These are phyloP conservation scores for Hydraecia micacea DNA, from an alignment of 2,888 invertebrate species.

Conservation along the genomic window DNA sequence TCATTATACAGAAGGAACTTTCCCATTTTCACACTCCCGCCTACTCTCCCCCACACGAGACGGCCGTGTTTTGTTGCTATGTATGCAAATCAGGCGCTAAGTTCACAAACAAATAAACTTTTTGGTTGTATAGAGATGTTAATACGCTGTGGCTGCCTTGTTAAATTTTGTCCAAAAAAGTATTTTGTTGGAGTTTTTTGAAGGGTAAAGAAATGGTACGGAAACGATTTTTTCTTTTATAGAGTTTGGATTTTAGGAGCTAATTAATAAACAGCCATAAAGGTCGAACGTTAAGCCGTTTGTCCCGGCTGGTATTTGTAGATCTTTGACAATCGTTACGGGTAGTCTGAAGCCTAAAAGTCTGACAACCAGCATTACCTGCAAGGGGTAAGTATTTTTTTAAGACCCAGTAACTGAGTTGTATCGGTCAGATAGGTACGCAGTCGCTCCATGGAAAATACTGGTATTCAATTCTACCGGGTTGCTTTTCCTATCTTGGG, in stretches of 20 bases:
- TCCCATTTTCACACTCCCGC: slow-evolving; percentile 82
- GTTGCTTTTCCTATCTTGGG: no score
- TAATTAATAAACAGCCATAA: not conserved
- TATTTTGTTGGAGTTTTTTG: slow-evolving; percentile 63
- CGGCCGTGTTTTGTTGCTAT: slow-evolving; percentile 80
- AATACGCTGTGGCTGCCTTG: slow-evolving; percentile 72
- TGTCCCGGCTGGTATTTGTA: not conserved
- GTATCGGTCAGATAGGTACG: not conserved
- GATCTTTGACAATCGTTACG: not conserved
- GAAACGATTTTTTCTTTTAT: slow-evolving; percentile 15
- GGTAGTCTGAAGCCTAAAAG: no score
- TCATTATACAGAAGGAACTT: slow-evolving; percentile 87
- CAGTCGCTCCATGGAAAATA: not conserved
- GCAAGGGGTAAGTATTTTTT: not conserved
- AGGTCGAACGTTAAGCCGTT: not conserved
- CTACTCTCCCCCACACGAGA: slow-evolving; percentile 71
- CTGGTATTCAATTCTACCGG: not conserved
- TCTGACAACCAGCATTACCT: no score
- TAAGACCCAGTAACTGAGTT: not conserved
- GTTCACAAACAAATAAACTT: slow-evolving; percentile 86
- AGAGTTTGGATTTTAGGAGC: not conserved
- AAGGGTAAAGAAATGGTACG: slow-evolving; percentile 48
- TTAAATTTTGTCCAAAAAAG: slow-evolving; percentile 69
- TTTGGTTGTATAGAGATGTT: slow-evolving; percentile 77
- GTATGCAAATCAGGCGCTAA: slow-evolving; percentile 86